phyloP scores from a whole-genome alignment of 1,140 invertebrate species.

The Drosophila trapezifrons region DNA sequence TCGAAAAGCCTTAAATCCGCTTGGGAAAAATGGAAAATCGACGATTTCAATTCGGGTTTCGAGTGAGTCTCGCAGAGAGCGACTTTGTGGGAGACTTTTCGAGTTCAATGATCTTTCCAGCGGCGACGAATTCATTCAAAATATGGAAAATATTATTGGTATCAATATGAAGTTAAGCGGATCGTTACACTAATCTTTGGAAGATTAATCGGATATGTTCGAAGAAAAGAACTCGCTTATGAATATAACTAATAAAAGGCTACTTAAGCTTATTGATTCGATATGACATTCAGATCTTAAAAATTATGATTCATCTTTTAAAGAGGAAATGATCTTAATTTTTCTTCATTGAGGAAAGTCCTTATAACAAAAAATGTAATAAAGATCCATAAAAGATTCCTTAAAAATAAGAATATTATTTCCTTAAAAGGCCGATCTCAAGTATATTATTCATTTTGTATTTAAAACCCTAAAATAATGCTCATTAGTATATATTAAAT shows the following conservation, averaged over 20 bases:
- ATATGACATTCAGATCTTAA: too few relatives aligned
- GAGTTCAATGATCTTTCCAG: conserved; percentile 36
- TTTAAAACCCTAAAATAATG: too few relatives aligned
- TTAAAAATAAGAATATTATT: too few relatives aligned
- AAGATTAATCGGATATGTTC: not conserved
- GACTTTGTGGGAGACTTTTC: conserved; percentile 27
- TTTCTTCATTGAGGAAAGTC: too few relatives aligned
- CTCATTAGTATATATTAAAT: not conserved
- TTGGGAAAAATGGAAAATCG: conserved; percentile 36
- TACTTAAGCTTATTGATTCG: too few relatives aligned
- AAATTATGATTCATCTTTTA: too few relatives aligned
- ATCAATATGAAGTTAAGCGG: not conserved
- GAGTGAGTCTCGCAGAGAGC: conserved; percentile 20
- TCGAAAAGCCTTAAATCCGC: conserved; percentile 42
- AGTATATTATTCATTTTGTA: not conserved
- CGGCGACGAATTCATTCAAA: not conserved
- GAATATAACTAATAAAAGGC: too few relatives aligned
- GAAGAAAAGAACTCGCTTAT: too few relatives aligned
- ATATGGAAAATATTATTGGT: conserved; percentile 2
- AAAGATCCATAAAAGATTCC: not conserved
- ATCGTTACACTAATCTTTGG: not conserved
- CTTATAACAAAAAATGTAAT: too few relatives aligned
- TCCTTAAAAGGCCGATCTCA: too few relatives aligned
- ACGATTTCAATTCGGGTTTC: conserved; percentile 31
- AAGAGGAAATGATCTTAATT: too few relatives aligned